phyloP scores from a whole-genome alignment of 2,888 invertebrate species.

The Rosalia funebris region DNA sequence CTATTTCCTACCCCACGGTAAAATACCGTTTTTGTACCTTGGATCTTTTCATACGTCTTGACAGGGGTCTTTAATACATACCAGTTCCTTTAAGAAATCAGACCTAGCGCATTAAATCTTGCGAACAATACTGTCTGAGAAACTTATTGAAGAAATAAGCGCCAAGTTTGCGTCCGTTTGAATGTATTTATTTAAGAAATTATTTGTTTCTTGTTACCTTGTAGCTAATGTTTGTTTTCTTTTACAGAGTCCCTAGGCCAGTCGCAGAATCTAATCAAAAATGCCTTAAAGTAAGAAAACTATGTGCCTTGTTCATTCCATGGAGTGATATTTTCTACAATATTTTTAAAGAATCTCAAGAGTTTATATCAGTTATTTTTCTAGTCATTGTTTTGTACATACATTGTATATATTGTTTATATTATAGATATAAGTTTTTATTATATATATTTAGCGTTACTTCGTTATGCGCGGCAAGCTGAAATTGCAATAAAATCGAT shows the following conservation, averaged over 20 bases:
- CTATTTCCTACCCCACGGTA: constrained; percentile 50
- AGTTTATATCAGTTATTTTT: constrained; percentile 59
- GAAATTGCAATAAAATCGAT: constrained; percentile 29
- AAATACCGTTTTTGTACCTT: constrained; percentile 52
- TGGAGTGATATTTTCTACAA: constrained; percentile 58
- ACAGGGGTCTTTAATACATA: constrained; percentile 48
- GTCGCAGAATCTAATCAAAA: constrained; percentile 46
- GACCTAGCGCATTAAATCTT: constrained; percentile 43
- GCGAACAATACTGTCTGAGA: constrained; percentile 56
- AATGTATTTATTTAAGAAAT: not conserved
- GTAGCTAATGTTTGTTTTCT: constrained; percentile 32
- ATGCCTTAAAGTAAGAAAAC: constrained; percentile 43
- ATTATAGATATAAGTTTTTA: constrained; percentile 43
- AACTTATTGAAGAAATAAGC: constrained; percentile 47
- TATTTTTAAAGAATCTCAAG: constrained; percentile 50
- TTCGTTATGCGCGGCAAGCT: constrained; percentile 13
- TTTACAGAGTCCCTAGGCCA: constrained; percentile 54
- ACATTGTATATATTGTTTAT: constrained; percentile 58
- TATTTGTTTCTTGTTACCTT: not conserved
- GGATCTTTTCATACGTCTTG: constrained; percentile 50
- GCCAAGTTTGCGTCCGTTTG: constrained; percentile 33
- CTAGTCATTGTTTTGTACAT: constrained; percentile 60
- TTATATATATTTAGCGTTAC: constrained; percentile 26
- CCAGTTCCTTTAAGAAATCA: constrained; percentile 47
- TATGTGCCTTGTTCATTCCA: constrained; percentile 60